Percentiles rank a stretch among this genome's conserved stretches.
Conservation (phyloP, 2,797 vertebrate species). For the Megalops cyprinoides region DNA sequence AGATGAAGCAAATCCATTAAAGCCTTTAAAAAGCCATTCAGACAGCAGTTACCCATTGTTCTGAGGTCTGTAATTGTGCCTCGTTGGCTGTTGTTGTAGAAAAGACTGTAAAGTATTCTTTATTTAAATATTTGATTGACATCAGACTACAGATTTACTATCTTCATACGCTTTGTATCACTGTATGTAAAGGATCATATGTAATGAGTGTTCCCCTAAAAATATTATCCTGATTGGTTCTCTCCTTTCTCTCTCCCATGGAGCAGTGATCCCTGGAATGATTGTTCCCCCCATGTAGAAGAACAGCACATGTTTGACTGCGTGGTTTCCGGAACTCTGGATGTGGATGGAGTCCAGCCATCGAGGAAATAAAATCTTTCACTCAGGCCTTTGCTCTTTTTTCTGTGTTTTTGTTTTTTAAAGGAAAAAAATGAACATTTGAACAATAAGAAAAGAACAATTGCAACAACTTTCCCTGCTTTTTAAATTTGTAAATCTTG, state of each 20-base stretch:
- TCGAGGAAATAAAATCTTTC: constrained; percentile 86
- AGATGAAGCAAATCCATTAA: no score
- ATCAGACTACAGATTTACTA: neutral
- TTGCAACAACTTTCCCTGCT: constrained; percentile 64
- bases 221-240: neutral
- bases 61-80: neutral
- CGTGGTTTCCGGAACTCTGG: constrained; percentile 75
- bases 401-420: neutral
- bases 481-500: constrained; percentile 79
- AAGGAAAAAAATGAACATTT: constrained; percentile 75
- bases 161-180: neutral
- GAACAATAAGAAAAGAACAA: constrained; percentile 62
- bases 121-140: neutral
- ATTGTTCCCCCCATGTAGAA: constrained; percentile 87
- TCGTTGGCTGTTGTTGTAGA: neutral
- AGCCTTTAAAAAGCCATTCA: no score
- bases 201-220: neutral
- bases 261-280: constrained; percentile 86
- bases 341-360: constrained; percentile 65
- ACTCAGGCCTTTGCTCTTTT: constrained; percentile 92
- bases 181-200: neutral
- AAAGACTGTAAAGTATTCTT: neutral
- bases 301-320: constrained; percentile 12
- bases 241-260: constrained; percentile 43
- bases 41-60: neutral